Evolutionary conservation across 2,797 vertebrate genomes (phyloP).

Genomic region (Microchirus variegatus): DNA sequence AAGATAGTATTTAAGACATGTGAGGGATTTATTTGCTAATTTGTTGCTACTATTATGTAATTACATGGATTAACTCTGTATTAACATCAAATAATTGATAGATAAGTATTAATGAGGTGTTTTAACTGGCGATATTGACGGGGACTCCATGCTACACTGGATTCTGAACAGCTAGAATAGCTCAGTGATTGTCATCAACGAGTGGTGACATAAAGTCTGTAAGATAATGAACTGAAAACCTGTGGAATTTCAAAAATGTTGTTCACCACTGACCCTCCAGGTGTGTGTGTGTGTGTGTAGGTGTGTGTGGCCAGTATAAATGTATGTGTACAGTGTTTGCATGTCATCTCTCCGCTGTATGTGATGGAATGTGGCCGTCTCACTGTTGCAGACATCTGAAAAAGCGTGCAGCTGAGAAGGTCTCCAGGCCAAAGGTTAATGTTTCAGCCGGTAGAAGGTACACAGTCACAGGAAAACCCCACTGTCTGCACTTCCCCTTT

Average conservation of each 20-base stretch:
- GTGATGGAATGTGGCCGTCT: conserved; percentile 75
- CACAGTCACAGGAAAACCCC: conserved; percentile 66
- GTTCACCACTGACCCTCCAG: conserved; percentile 14
- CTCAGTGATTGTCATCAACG: not conserved
- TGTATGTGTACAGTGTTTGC: not conserved
- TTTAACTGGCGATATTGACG: too few species aligned
- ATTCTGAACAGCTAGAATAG: not conserved
- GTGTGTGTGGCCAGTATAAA: not conserved
- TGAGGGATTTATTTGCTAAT: too few species aligned
- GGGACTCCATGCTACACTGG: too few species aligned
- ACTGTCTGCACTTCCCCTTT: conserved; percentile 22
- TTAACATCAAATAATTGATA: too few species aligned
- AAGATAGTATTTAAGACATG: too few species aligned
- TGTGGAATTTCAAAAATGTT: conserved; percentile 54
- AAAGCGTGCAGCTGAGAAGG: conserved; percentile 80
- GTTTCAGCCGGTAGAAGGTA: conserved; percentile 86
- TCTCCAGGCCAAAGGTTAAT: conserved; percentile 70
- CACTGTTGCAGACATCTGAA: conserved; percentile 84
- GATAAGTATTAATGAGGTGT: too few species aligned
- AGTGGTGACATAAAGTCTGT: conserved; percentile 26
- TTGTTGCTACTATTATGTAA: too few species aligned
- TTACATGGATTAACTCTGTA: too few species aligned
- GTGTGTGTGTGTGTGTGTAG: not conserved
- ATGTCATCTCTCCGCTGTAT: conserved; percentile 39
- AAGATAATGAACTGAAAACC: conserved; percentile 13